Base-by-base conservation (phyloP, 2,888 invertebrate species). In the Drosophila kuntzei region DNA sequence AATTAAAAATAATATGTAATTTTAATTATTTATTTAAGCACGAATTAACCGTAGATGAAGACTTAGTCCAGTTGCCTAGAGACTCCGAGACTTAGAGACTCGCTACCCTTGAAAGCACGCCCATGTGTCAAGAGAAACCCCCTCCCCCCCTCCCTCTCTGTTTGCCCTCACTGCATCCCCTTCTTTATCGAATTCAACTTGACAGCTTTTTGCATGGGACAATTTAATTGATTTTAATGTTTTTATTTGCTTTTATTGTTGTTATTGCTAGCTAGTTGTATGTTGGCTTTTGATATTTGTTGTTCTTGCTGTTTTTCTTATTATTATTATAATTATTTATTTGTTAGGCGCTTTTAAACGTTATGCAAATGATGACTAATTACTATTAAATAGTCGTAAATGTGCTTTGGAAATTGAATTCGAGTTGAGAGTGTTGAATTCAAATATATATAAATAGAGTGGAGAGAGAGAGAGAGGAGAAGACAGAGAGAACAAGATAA, bases 361-460 rank as follows among this genome's bases (percentile, higher is more conserved):
- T 80, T 90, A 90, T 91, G 90, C 90, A 91, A 90, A 90, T 90
- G 78, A 88, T 86, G 80, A 83, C 91, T 90, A 90, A 90, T 89
- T 81, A 89, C 81, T 88, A 84, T 90, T 86, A 90, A 91, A 90
- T 74, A 82, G 85, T 83, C 79, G 76, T 90, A 91, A 90, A 87
- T 80, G 90, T 80, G 88, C 73, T 73, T 80, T 88, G 55, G 70
- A 73, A 84, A 87, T 78, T 78, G 85, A 87, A 79, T 81, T 70
- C 27, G 62, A 41, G n/a, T 39, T 62, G 54, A 34, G 29, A 57
- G 43, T 46, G 50, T 49, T 36, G 54, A 5, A 5, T 22, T 22
- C 20, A 37, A 41, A 50, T 54, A 36, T 34, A 20, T n/a, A 25
- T 36, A 44, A 14, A 9, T 8, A 41, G 37, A 14, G 11, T 20